Evolutionary conservation across 2,888 invertebrate species (phyloP), one percentile per base, ranked within the genome.

Genomic region (Drosophila kuntzei): DNA sequence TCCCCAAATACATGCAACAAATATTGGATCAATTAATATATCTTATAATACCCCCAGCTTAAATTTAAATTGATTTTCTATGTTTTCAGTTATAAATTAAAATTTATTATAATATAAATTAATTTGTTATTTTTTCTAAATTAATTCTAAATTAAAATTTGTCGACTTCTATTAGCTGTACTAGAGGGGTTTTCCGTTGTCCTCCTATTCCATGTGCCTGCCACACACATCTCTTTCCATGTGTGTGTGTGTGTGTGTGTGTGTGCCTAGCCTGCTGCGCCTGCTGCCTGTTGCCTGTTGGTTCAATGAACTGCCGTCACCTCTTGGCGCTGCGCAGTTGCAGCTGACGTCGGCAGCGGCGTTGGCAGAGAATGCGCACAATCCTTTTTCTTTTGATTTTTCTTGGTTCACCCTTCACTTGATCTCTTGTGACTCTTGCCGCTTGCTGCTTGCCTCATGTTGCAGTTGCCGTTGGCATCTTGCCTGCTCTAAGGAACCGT

Each of bases 271-370:
- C 62, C 59, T 73, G 65, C 58, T 69, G 76, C 58, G 34, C 34
- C 34, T 34, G 39, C 47, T 49, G 47, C 32, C 58, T 58, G 58
- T 43, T 59, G 65, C 44, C 63, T 53, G 71, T 68, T 79, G 79
- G 86, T 88, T 86, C 86, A 86, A 86, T 83, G 86, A 88, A 88
- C 86, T 86, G 71, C 50, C 70, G 86, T 86, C 86, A 86, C 88
- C 86, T 86, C 86, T 79, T 69, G 74, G 43, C 67, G 83, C 87
- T 71, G 86, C 85, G 82, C 81, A 50, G 78, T 62, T 20, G 69
- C 80, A 60, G 66, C 69, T n/a, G 53, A 12, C 9, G 71, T 46
- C 44, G 18, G 36, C 59, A 37, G 34, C 70, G 44, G 39, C 70
- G 20, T 22, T 32, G 25, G n/a, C 71, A 53, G 51, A 20, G 61